Evolutionary conservation across 1,140 invertebrate species (phyloP).

Genomic region (Coboldia fuscipes): DNA sequence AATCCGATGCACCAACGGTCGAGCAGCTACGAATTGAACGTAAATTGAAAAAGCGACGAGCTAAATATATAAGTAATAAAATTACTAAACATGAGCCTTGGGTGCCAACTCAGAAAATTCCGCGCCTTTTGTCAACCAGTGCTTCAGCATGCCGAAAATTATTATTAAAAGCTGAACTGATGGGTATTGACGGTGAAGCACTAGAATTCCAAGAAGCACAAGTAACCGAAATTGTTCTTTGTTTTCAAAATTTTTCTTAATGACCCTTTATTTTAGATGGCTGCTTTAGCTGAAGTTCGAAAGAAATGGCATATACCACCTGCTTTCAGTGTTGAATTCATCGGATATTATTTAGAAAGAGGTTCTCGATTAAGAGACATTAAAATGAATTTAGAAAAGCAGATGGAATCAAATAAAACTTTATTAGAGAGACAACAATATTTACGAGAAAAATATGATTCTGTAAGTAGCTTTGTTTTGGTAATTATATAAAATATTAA

Average conservation of each 20-base stretch:
- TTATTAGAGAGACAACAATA: constrained; percentile 47
- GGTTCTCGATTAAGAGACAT: constrained; percentile 56
- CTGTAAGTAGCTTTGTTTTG: constrained; percentile 28
- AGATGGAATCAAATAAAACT: constrained; percentile 50
- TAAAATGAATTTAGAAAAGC: constrained; percentile 48
- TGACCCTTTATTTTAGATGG: constrained; percentile 25
- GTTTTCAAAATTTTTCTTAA: background rate
- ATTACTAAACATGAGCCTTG: constrained; percentile 55
- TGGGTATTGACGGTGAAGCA: constrained; percentile 63
- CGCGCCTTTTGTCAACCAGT: constrained; percentile 69
- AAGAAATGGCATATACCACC: constrained; percentile 89
- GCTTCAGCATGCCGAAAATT: constrained; percentile 71
- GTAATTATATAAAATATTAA: background rate
- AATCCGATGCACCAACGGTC: constrained; percentile 24
- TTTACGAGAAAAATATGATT: constrained; percentile 54
- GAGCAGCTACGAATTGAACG: constrained; percentile 53
- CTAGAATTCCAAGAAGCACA: constrained; percentile 63
- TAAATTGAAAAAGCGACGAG: constrained; percentile 52
- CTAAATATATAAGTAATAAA: constrained; percentile 54
- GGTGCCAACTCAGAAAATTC: constrained; percentile 89
- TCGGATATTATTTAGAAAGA: constrained; percentile 80
- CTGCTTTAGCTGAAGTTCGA: constrained; percentile 58
- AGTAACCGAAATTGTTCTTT: constrained; percentile 8
- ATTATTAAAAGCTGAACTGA: constrained; percentile 67
- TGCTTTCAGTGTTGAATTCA: constrained; percentile 81